Conservation (phyloP, 2,888 invertebrate genomes). For the Cataglyphis livida region DNA sequence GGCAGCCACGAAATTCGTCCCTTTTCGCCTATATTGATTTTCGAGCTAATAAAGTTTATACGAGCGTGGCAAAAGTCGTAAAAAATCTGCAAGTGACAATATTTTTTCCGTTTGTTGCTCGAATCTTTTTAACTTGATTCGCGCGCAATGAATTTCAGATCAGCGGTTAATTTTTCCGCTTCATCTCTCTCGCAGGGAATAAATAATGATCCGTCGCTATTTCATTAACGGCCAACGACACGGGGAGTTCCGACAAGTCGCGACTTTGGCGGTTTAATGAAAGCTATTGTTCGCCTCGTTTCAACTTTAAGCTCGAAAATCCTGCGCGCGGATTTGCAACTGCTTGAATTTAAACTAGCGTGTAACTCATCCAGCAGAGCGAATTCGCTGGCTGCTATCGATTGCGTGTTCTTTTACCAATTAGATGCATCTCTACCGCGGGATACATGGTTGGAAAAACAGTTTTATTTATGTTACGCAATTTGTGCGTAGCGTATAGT, state of each 20-base stretch:
- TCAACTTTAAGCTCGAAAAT: slow-evolving; percentile 40
- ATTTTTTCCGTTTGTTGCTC: slow-evolving; percentile 8
- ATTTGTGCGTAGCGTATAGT: neutral
- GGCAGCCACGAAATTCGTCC: slow-evolving; percentile 26
- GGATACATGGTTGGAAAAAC: neutral
- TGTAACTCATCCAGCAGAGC: slow-evolving; percentile 23
- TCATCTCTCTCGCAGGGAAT: slow-evolving; percentile 36
- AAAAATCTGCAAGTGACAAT: neutral
- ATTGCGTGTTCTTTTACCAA: slow-evolving; percentile 27
- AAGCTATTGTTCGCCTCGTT: slow-evolving; percentile 68
- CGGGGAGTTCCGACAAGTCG: slow-evolving; percentile 54
- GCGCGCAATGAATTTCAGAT: slow-evolving; percentile 39
- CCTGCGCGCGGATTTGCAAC: slow-evolving; percentile 34
- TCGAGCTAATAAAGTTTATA: slow-evolving; percentile 50
- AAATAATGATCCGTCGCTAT: slow-evolving; percentile 49
- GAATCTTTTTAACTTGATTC: slow-evolving; percentile 10
- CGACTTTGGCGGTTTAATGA: slow-evolving; percentile 67
- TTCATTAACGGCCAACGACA: slow-evolving; percentile 60
- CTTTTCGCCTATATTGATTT: slow-evolving; percentile 45
- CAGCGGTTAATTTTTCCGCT: slow-evolving; percentile 38
- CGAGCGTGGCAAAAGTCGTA: slow-evolving; percentile 32
- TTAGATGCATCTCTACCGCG: neutral
- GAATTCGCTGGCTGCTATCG: slow-evolving; percentile 6
- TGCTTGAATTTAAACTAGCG: slow-evolving; percentile 57
- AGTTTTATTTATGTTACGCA: neutral